Base-by-base conservation (phyloP, 2,797 vertebrate genomes). In the Todus mexicanus region DNA sequence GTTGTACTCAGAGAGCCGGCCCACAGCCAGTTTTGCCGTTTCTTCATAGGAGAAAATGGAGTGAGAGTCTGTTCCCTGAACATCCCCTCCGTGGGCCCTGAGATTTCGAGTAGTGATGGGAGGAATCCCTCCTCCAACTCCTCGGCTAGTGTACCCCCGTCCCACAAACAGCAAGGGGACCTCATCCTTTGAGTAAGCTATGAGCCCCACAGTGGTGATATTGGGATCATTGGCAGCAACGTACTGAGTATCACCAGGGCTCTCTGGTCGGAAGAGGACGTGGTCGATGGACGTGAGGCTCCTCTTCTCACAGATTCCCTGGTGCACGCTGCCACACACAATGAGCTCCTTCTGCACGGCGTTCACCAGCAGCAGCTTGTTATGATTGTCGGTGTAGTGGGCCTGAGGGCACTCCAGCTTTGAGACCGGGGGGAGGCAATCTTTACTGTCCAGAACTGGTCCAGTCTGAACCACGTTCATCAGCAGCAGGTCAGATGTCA, bases 21-120 rank as follows among this genome's bases (percentile, higher is more conserved):
- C 99, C 79, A 99, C 99, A 0, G 99, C 99, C 78, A 99, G 90
- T 94, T 99, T 99, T 69, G 99, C 99, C 0, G 99, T 99, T 96
- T 99, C 99, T 95, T 99, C 99, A 1, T 99, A 99, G 75, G 99
- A 99, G 96, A 99, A 99, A 91, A 99, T 97, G 6, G 98, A 98
- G 42, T 98, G 98, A 70, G 98, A 98, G 72, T 98, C 98, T 16
- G 72, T 81, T 5, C 95, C 95, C 19, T 91, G 93, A 31, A 88
- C 19, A 43, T 97, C 95, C 13, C 90, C 93, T 12, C 91, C 85
- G 0, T 95, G 94, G 3, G 97, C 95, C 68, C 94, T 96, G 15
- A 99, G 97, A 92, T 99, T 98, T n/a, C 99, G 98, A 6, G 99
- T 99, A 2, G 99, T 99, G 88, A 99, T 99, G 43, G 99, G 99